phyloP scores from a whole-genome alignment of 2,797 vertebrate genomes.

The Tadarida brasiliensis region DNA sequence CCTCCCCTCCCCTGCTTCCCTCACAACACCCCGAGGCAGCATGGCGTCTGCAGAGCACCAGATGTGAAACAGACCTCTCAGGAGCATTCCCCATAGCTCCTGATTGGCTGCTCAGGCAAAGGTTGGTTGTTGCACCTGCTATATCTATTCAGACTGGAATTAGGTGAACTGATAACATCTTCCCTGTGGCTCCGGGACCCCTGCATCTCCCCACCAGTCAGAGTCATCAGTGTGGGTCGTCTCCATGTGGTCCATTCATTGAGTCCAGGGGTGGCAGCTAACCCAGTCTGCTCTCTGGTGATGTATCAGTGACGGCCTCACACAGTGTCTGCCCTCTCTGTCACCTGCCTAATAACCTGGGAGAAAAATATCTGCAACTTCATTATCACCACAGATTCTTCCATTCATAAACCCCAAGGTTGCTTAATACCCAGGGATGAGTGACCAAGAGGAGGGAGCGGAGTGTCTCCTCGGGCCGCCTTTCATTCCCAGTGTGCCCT shows the following conservation, averaged over 20 bases:
- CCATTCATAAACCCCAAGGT: conserved; percentile 62
- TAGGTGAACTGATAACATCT: background rate
- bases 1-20: background rate
- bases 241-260: rapidly evolving
- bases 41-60: background rate
- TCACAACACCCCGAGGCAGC: background rate
- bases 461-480: background rate
- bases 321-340: conserved; percentile 20
- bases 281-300: background rate
- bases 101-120: background rate
- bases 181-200: too few relatives aligned
- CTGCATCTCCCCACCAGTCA: background rate
- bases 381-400: conserved; percentile 38
- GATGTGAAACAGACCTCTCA: background rate
- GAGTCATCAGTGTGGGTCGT: too few relatives aligned
- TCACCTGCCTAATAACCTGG: conserved; percentile 60
- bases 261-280: background rate
- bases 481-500: background rate
- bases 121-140: background rate
- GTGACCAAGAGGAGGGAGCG: rapidly evolving
- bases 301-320: background rate
- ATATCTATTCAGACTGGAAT: background rate
- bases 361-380: conserved; percentile 51
- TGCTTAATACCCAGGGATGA: background rate
- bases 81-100: background rate